Evolutionary conservation across 2,888 invertebrate species (phyloP).

Genomic region (Ennomos quercinarius): DNA sequence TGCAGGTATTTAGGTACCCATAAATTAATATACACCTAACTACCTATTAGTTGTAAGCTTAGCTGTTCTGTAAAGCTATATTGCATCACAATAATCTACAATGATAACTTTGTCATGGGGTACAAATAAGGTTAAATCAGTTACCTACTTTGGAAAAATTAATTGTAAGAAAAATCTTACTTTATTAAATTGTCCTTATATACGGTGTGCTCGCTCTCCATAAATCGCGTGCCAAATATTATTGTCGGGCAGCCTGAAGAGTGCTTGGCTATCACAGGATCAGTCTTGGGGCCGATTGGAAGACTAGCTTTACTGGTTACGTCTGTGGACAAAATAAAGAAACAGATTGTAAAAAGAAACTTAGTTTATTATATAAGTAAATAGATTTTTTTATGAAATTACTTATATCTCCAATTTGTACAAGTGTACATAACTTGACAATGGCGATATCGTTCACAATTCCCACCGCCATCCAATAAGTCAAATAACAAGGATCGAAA

Average conservation of each 20-base stretch:
- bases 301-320: constrained; percentile 56
- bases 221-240: constrained; percentile 57
- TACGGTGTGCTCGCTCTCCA: constrained; percentile 62
- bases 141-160: too few species aligned
- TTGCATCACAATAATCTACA: too few species aligned
- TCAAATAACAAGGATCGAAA: constrained; percentile 3
- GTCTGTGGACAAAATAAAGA: constrained; percentile 62
- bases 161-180: constrained; percentile 50
- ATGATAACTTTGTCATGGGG: too few species aligned
- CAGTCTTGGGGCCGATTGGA: constrained; percentile 59
- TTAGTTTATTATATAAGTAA: too few species aligned
- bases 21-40: too few species aligned
- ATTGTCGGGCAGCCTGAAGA: constrained; percentile 42
- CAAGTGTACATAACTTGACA: not conserved
- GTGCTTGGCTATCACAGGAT: constrained; percentile 57
- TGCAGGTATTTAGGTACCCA: too few species aligned
- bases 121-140: too few species aligned
- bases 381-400: too few species aligned
- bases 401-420: too few species aligned
- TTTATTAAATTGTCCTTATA: constrained; percentile 65
- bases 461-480: not conserved
- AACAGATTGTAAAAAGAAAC: too few species aligned
- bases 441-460: not conserved
- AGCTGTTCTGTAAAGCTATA: too few species aligned
- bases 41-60: too few species aligned